Evolutionary conservation across 2,888 invertebrate species (phyloP).

Genomic region (Gerris lacustris): DNA sequence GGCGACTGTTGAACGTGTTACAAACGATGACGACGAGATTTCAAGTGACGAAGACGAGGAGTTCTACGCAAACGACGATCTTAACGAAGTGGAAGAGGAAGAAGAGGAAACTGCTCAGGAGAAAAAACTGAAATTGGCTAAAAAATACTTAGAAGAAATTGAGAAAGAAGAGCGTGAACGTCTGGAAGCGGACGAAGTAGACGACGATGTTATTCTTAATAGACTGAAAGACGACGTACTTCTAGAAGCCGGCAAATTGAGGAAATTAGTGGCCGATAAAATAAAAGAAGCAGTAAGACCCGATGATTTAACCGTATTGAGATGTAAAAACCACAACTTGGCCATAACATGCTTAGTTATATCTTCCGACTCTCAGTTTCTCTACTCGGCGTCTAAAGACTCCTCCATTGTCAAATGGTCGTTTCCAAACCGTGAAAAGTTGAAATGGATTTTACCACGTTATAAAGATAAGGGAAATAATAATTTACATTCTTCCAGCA

Average conservation of each 20-base stretch:
- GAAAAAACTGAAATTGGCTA: constrained; percentile 77
- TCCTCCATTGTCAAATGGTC: constrained; percentile 75
- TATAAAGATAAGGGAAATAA: constrained; percentile 37
- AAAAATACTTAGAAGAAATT: constrained; percentile 77
- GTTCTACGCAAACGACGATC: constrained; percentile 25
- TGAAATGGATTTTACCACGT: constrained; percentile 36
- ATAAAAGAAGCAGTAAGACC: constrained; percentile 30
- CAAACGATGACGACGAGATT: constrained; percentile 36
- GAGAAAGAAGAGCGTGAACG: constrained; percentile 64
- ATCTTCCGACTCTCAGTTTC: constrained; percentile 54
- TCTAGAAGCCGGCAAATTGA: constrained; percentile 70
- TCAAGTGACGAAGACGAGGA: constrained; percentile 47
- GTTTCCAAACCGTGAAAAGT: constrained; percentile 49
- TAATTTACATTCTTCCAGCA: constrained; percentile 31
- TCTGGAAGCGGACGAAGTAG: constrained; percentile 50
- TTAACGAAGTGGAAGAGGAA: constrained; percentile 30
- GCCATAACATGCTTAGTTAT: constrained; percentile 71
- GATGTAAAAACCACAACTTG: constrained; percentile 63
- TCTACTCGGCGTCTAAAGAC: constrained; percentile 81
- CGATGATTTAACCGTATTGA: constrained; percentile 42
- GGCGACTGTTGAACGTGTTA: neutral
- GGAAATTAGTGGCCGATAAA: constrained; percentile 58
- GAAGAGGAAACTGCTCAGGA: constrained; percentile 69
- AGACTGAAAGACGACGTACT: constrained; percentile 72
- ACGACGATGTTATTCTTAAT: constrained; percentile 54